Evolutionary conservation across 30 jellyfish, hydroid and myxozoan genomes (phyloP), one percentile per base, ranked within the genome.

Genomic region (Clytia hemisphaerica): DNA sequence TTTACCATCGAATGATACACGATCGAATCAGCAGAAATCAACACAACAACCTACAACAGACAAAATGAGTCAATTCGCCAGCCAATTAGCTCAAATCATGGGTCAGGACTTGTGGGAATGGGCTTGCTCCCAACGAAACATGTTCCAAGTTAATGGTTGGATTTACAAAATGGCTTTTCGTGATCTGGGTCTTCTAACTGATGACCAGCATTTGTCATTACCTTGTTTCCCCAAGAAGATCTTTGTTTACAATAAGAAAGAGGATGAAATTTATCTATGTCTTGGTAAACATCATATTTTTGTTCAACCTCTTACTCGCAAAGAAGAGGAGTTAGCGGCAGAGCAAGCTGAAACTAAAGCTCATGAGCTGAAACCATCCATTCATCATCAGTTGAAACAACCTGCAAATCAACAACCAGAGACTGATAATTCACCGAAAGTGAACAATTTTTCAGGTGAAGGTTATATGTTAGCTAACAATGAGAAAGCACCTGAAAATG

Each of bases 101-200:
- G n/a, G n/a, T n/a, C n/a, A n/a, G 44, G 42, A 57, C 16, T 57
- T 57, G 15, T 57, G 70, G 70, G 70, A 21, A 25, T 57, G 70
- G 70, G 70, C 70, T 21, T 57, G 70, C 16, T 21, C 70, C 30
- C 38, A 57, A 16, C 70, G 70, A 25, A 57, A 31, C 15, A 22
- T 57, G 70, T 57, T 57, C 30, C 70, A 57, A 21, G 19, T 16
- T 26, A 10, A 22, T 57, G 70, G 70, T 31, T 21, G 25, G 16
- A 22, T 57, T 33, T 57, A 57, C 16, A 28, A 57, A 31, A 37
- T 21, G 30, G 48, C 70, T 57, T 1, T 57, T 21, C 25, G 30
- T 3, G 70, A 57, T 21, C 35, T 57, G 37, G 70, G 70, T 7
- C 15, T n/a, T 57, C 35, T 57, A 25, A 28, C 7, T 4, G 42